phyloP scores from a whole-genome alignment of 2,113 vertebrate species.

The Amblyornis subalaris region DNA sequence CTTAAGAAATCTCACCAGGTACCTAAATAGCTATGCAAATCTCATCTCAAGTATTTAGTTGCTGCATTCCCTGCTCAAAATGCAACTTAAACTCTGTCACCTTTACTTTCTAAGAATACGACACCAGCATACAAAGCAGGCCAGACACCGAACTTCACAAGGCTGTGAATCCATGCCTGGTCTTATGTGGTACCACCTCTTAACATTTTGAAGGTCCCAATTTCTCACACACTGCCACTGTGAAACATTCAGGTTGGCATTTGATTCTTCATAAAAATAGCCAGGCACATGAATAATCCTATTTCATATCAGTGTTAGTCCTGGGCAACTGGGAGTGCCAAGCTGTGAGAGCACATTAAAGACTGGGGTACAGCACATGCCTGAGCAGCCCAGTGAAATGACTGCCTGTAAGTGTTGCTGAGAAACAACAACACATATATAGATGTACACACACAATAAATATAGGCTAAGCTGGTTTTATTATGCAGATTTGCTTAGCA shows the following conservation, averaged over 20 bases:
- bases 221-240: not conserved
- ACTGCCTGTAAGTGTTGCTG: not conserved
- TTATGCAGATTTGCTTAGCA: not conserved
- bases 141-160: not conserved
- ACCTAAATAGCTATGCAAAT: constrained; percentile 46
- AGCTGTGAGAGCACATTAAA: not conserved
- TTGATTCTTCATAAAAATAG: not conserved
- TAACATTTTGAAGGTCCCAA: not conserved
- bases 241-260: not conserved
- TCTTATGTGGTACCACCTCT: not conserved
- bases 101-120: constrained; percentile 15
- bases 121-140: not conserved
- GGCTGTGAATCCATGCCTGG: not conserved
- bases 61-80: constrained; percentile 7
- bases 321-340: not conserved
- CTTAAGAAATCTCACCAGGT: constrained; percentile 34
- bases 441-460: not conserved
- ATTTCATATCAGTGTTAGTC: not conserved
- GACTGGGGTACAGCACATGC: not conserved
- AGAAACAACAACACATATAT: not conserved
- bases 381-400: not conserved
- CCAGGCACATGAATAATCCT: not conserved
- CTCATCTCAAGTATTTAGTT: constrained; percentile 26
- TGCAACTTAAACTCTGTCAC: not conserved
- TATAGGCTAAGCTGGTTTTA: constrained; percentile 39